Base-by-base conservation (phyloP, 92 coral and sea anemone species). In the Phenganax marumi region DNA sequence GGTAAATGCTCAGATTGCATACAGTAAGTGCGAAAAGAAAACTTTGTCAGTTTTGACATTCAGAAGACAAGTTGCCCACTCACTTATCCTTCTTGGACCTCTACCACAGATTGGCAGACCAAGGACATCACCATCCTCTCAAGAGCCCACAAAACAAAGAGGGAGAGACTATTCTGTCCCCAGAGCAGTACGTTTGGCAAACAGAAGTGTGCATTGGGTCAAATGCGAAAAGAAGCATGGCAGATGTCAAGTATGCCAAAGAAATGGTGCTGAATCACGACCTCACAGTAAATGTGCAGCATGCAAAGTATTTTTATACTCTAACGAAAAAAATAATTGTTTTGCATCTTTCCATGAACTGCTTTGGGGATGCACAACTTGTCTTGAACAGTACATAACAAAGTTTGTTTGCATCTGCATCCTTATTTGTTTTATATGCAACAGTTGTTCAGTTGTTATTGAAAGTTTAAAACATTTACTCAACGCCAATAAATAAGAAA, bases 1-100 rank as follows among this genome's bases (percentile, higher is more conserved):
- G 16, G 58, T 84, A 14, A 84, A 88, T 78, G 90, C 90, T 78
- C 75, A 84, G 53, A 84, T 88, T 84, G 81, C 81, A 18, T 88
- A 84, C 47, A 76, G 73, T 16, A 69, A 83, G 53, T 19, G 70
- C 14, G 85, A 80, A 49, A 57, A 76, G 52, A 10, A 6, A 43
- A 11, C 75, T 54, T 74, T 83, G 68, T 79, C 85, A 63, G 74
- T 83, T 65, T 53, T 87, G 56, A 84, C 82, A 22, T 87, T 83
- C 64, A 76, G 90, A 69, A 76, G 87, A 84, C 60, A 10, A 74
- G 83, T 87, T 46, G 74, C 86, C 72, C 81, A 69, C 65, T 77
- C 86, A 66, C 87, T 87, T 72, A 82, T 83, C 18, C 76, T 72
- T 81, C 84, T 83, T 76, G 62, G 75, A 57, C 84, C 65, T 18